phyloP scores from a whole-genome alignment of 2,888 invertebrate genomes.

The Listrodromus nycthemerus region DNA sequence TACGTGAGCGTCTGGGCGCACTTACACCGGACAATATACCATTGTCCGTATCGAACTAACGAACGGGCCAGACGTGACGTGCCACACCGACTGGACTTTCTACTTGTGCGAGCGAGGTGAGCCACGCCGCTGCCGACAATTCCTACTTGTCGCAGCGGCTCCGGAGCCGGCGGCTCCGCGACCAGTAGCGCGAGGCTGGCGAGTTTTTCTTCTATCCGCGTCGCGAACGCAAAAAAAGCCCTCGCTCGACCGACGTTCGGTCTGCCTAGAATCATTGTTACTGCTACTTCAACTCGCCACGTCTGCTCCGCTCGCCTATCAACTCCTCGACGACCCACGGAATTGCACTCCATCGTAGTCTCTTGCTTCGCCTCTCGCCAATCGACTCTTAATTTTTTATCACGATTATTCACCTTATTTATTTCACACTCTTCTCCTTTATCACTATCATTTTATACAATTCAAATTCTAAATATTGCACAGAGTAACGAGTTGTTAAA shows the following conservation, averaged over 20 bases:
- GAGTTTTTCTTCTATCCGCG: constrained; percentile 4
- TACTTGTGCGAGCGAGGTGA: constrained; percentile 42
- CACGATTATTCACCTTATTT: no score
- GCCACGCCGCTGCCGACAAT: constrained; percentile 25
- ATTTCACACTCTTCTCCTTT: no score
- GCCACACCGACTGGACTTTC: constrained; percentile 37
- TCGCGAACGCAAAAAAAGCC: background rate
- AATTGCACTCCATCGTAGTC: background rate
- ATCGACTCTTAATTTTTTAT: background rate
- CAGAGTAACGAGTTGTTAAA: no score
- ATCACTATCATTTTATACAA: no score
- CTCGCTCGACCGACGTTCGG: background rate
- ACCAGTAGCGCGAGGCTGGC: constrained; percentile 2
- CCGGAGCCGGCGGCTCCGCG: background rate
- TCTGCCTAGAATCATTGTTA: background rate
- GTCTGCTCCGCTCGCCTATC: background rate
- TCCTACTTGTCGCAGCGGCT: constrained; percentile 32
- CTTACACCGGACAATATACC: constrained; percentile 27
- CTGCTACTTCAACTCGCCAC: background rate
- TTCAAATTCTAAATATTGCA: no score
- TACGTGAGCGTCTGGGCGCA: constrained; percentile 21
- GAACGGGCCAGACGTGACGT: constrained; percentile 31
- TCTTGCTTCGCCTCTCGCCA: background rate
- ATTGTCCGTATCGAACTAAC: constrained; percentile 30
- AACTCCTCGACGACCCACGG: background rate